Conservation (phyloP, 2,113 vertebrate species). For the Phaethon lepturus region DNA sequence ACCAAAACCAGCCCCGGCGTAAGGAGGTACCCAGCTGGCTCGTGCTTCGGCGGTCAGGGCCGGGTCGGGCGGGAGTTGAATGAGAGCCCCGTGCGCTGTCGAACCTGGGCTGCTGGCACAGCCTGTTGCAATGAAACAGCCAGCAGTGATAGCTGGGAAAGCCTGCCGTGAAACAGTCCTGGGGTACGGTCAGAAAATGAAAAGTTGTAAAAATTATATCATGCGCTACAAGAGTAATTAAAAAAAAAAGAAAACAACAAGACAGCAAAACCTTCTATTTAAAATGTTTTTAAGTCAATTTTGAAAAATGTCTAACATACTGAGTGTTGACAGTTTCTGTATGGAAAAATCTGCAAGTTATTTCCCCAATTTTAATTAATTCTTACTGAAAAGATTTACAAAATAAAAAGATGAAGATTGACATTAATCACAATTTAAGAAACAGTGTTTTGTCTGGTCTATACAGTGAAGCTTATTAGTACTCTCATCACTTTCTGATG, state of each 20-base stretch:
- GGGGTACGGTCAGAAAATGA: not conserved
- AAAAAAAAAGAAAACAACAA: not conserved
- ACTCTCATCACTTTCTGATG: not conserved
- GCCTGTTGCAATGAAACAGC: not conserved
- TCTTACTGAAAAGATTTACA: not conserved
- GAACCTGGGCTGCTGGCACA: fast-evolving
- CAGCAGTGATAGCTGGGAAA: not conserved
- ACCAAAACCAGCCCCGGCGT: not conserved
- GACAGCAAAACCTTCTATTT: not conserved
- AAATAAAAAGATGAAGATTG: not conserved
- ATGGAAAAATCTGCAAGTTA: not conserved
- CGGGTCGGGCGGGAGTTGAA: not conserved
- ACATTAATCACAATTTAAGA: not conserved
- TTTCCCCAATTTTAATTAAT: not conserved
- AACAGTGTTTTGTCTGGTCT: not conserved
- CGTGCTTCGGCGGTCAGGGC: not conserved
- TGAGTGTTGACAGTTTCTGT: not conserved
- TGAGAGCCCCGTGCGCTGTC: not conserved
- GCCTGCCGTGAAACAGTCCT: not conserved
- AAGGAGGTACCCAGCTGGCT: not conserved
- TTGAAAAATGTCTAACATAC: not conserved
- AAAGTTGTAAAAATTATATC: not conserved
- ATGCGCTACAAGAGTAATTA: not conserved
- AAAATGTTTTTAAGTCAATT: not conserved
- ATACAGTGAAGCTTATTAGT: not conserved